These are phyloP conservation scores for Polymixis flavicincta DNA, from an alignment of 2,888 invertebrate species.

Conservation along the genomic window DNA sequence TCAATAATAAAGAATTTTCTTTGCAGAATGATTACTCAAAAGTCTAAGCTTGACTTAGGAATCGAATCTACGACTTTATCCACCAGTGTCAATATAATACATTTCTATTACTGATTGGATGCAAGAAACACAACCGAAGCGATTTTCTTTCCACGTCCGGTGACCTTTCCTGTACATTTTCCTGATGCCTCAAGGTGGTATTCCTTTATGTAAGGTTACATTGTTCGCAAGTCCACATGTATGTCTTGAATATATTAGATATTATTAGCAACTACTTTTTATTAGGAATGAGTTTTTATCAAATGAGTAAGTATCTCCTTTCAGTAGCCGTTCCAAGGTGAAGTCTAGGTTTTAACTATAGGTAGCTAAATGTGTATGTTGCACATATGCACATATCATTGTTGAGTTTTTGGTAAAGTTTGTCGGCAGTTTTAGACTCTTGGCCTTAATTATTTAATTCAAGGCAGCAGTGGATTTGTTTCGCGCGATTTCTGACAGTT, in stretches of 20 bases:
- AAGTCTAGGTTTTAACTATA: neutral
- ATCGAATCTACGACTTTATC: neutral
- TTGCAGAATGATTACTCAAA: neutral
- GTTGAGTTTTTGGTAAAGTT: neutral
- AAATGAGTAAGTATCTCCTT: neutral
- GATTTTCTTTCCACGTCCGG: conserved; percentile 28
- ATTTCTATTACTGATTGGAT: neutral
- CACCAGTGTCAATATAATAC: neutral
- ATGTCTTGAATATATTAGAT: conserved; percentile 19
- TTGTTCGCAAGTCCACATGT: conserved; percentile 26
- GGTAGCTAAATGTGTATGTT: neutral
- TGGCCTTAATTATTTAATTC: neutral
- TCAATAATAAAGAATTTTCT: neutral
- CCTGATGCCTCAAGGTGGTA: conserved; percentile 61
- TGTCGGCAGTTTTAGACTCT: neutral
- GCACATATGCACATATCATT: too few species aligned
- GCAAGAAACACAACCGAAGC: neutral
- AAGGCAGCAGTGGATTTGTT: neutral
- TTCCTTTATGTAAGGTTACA: conserved; percentile 46
- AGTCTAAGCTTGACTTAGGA: neutral
- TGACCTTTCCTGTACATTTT: conserved; percentile 59
- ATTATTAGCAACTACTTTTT: neutral
- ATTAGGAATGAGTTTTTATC: neutral
- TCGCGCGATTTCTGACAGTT: neutral
- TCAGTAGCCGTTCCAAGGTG: neutral